Evolutionary conservation across 2,113 vertebrate species (phyloP), one percentile per base, ranked within the genome.

Genomic region (Zosterops borbonicus): DNA sequence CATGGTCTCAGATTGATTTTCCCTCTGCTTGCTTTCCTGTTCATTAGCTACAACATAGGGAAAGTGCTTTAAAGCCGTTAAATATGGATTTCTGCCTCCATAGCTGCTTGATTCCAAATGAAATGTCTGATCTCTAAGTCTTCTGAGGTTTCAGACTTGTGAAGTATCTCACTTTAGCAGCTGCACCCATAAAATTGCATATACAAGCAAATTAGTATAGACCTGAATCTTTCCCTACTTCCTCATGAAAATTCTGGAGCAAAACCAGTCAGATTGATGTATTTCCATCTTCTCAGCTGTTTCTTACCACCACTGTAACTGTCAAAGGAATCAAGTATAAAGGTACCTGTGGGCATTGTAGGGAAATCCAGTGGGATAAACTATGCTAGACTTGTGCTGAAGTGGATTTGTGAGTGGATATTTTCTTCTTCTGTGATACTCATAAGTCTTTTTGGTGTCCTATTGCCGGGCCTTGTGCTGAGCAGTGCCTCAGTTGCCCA

Each of bases 131-230:
- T 87, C 41, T 91, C 62, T 82, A n/a, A 68, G 53, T n/a, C 44
- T 89, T 89, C 89, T 69, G 50, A 89, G 67, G 60, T 75, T 94
- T 83, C 87, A 83, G 46, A 55, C 24, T 87, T 85, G 46, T 75
- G 79, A 91, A 95, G 87, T 83, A 58, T 69, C 74, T 73, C 77
- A 69, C 53, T 94, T 94, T 60, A 92, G 62, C 84, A 90, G 63
- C 93, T 95, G 75, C 47, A 76, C 29, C 50, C 70, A 92, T 87
- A 83, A 91, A 89, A 79, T 63, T 59, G 21, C 33, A 47, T 50
- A 90, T 50, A 73, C 19, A 39, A 83, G 63, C 46, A 94, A 91
- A 91, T 82, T 60, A 69, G 41, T 46, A 78, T 35, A 87, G 49
- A 78, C 49, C 8, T 60, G 42, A 87, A 77, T 84, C 60, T 89